These are phyloP conservation scores for Pterois miles DNA, from an alignment of 2,797 vertebrate genomes.

Conservation along the genomic window DNA sequence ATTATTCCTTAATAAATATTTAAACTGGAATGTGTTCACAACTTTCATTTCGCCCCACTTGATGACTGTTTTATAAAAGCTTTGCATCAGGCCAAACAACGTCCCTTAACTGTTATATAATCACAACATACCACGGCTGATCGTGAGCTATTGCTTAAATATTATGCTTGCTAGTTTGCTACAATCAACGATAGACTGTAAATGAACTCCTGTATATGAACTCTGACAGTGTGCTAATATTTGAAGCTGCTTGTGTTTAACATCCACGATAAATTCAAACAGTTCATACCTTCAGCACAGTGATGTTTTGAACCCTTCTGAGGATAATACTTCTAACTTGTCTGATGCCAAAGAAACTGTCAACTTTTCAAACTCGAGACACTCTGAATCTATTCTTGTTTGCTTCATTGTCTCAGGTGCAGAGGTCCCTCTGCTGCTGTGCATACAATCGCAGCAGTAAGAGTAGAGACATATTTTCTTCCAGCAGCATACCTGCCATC, in stretches of 20 bases:
- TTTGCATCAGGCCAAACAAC: not conserved
- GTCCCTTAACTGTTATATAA: not conserved
- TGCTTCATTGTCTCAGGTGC: not conserved
- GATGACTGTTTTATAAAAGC: too few relatives aligned
- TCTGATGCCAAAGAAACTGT: not conserved
- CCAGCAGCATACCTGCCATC: not conserved
- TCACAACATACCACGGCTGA: not conserved
- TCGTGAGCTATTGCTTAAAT: not conserved
- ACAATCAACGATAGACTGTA: not conserved
- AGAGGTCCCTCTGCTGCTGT: not conserved
- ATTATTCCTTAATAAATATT: too few relatives aligned
- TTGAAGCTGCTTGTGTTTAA: not conserved
- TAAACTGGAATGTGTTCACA: too few relatives aligned
- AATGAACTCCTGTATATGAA: not conserved
- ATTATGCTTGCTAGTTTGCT: not conserved
- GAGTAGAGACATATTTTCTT: conserved; percentile 14
- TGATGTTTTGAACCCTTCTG: not conserved
- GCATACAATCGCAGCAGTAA: not conserved
- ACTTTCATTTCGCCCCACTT: too few relatives aligned
- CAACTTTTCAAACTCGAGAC: not conserved
- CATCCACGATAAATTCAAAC: not conserved
- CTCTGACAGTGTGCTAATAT: not conserved
- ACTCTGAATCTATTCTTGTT: not conserved
- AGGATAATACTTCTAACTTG: not conserved
- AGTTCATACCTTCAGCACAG: not conserved